Percentiles rank a stretch among this genome's conserved stretches.
Conservation (phyloP, 2,888 invertebrate genomes). For the Ennomos quercinarius region DNA sequence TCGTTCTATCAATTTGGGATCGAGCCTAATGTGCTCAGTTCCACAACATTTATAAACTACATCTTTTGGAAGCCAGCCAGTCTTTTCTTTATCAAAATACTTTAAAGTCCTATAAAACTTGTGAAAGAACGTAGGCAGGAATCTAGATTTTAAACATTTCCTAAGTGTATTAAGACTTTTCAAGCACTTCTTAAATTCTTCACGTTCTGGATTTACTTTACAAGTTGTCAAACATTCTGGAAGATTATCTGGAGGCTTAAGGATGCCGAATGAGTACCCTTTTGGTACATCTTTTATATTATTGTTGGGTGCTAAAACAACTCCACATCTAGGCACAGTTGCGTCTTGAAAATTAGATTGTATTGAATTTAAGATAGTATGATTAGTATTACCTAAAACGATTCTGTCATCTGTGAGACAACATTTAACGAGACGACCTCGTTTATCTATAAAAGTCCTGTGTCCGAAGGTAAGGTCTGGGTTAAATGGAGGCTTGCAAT, state of each 20-base stretch:
- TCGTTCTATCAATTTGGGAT: constrained; percentile 77
- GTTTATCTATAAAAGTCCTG: constrained; percentile 70
- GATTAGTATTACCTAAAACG: constrained; percentile 62
- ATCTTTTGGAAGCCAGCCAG: constrained; percentile 75
- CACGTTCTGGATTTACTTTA: constrained; percentile 62
- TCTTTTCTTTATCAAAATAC: constrained; percentile 66
- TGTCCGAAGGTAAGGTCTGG: constrained; percentile 75
- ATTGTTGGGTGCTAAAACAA: constrained; percentile 75
- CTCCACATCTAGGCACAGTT: constrained; percentile 66
- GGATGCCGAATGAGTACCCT: constrained; percentile 76
- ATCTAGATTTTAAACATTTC: constrained; percentile 59
- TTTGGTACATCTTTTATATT: constrained; percentile 75
- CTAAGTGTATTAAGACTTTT: constrained; percentile 72
- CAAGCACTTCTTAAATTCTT: constrained; percentile 74
- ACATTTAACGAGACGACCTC: constrained; percentile 76
- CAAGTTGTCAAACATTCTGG: constrained; percentile 73
- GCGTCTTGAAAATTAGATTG: constrained; percentile 69
- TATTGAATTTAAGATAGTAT: constrained; percentile 64
- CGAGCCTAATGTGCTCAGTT: constrained; percentile 71
- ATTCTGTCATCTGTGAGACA: constrained; percentile 72
- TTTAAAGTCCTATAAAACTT: constrained; percentile 65
- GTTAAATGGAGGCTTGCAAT: constrained; percentile 71
- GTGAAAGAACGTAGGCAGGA: constrained; percentile 63
- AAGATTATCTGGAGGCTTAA: constrained; percentile 70
- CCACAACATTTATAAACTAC: constrained; percentile 73